Evolutionary conservation across 2,888 invertebrate species (phyloP), one percentile per base, ranked within the genome.

Genomic region (Ceriagrion tenellum): DNA sequence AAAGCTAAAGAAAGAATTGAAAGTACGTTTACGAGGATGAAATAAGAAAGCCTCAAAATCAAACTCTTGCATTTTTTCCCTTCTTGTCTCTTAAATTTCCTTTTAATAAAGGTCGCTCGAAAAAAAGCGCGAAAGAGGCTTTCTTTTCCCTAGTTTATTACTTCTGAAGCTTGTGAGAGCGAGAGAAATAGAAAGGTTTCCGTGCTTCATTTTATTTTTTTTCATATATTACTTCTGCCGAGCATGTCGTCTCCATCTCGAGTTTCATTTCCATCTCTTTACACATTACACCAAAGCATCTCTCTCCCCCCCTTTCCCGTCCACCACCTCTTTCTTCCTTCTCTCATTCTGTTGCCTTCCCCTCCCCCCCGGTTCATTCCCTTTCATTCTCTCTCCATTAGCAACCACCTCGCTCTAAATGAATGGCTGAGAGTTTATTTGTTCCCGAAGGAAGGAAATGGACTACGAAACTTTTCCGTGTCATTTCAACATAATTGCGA

Each of bases 181-280:
- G 35, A 35, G 81, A 81, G 81, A 35, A 81, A 35, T 16, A 81
- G 81, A 35, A 81, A 81, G 13, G 81, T 35, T 81, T 26, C n/a
- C 81, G 81, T 81, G 30, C 16, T 35, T 35, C 81, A 35, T 81
- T 81, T 81, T 69, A 69, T 69, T 35, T 81, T 59, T 74, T 16
- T 35, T 35, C 81, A 81, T 81, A 81, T 81, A 81, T 81, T 81
- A 81, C 12, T 13, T 81, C 81, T 81, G 35, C 81, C 18, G 30
- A 35, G 30, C 81, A 81, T 81, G 81, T 81, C 81, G 81, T 81
- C 81, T 35, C 47, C 93, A 23, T n/a, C 69, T 93, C 93, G 47
- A 47, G 74, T 93, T 69, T 69, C 63, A 74, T 40, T 63, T 93
- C 69, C 69, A 93, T 69, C 69, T 69, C 93, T 69, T 69, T 93